phyloP scores from a whole-genome alignment of 2,888 invertebrate species.

The Anoncus sp. region DNA sequence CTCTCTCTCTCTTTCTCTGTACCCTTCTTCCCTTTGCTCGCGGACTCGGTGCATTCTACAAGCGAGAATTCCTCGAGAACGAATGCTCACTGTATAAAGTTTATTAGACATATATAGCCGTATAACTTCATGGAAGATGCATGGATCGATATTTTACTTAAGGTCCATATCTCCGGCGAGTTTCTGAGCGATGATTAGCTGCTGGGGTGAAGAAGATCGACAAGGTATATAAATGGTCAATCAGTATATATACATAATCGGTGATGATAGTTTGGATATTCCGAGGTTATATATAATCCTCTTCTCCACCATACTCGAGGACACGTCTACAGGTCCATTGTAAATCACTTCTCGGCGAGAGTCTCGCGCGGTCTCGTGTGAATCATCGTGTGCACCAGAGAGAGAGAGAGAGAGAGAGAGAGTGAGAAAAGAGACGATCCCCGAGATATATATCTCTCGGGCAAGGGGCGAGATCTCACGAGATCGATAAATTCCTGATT shows the following conservation, averaged over 20 bases:
- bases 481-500: conserved; percentile 65
- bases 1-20: conserved; percentile 5
- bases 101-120: conserved; percentile 32
- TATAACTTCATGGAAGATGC: conserved; percentile 41
- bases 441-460: conserved; percentile 56
- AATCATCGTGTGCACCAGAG: conserved; percentile 44
- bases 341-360: conserved; percentile 55
- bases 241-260: conserved; percentile 69
- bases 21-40: conserved; percentile 16
- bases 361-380: conserved; percentile 49
- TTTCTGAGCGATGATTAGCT: conserved; percentile 54
- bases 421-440: conserved; percentile 50
- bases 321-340: conserved; percentile 46
- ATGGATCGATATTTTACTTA: conserved; percentile 69
- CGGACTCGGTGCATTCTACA: conserved; percentile 28
- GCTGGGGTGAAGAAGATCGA: conserved; percentile 59
- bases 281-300: conserved; percentile 30
- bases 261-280: conserved; percentile 41
- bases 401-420: conserved; percentile 29
- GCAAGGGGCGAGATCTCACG: conserved; percentile 54
- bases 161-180: neutral
- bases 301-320: conserved; percentile 1
- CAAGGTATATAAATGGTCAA: conserved; percentile 73
- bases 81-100: conserved; percentile 23
- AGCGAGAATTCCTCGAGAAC: conserved; percentile 25